Base-by-base conservation (phyloP, 1,140 invertebrate species). In the Sitobion miscanthi region DNA sequence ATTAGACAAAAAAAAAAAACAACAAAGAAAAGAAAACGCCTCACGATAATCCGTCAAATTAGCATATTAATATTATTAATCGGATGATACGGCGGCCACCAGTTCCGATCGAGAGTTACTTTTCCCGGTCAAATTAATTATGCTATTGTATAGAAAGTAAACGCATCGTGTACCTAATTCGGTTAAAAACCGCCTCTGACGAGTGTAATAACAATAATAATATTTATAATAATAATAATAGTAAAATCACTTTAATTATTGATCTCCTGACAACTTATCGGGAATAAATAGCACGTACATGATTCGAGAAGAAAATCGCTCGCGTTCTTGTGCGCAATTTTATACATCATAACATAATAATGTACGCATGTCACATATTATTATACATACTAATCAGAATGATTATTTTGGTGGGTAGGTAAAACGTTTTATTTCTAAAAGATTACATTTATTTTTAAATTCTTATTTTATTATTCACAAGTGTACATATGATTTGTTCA, bases 81-180 rank as follows among this genome's bases (percentile, higher is more conserved):
- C 38, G 23, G 83, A 45, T 45, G 42, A 45, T 30, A 42, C 85
- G 11, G 42, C 25, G 9, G 85, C 25, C 4, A 47, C 14, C 3
- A 11, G 11, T 4, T 8, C 3, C 45, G 85, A 87, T 87, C 45
- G 30, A 47, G 30, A 42, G 38, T 85, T 45, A 85, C 25, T 87
- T 87, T 49, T 87, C 47, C 49, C 87, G 87, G 49, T 89, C 49
- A 57, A 89, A 57, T 54, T 42, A 21, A 52, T 89, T 89, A 89
- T 89, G 3, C 3, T 30, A 45, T 87, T 45, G n/a, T 35, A 25
- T 89, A 57, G 87, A 89, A 89, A 89, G 87, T 57, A 89, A 89
- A 57, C 8, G 52, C 35, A 35, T 57, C 35, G 35, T 38, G 87
- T 57, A 57, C 35, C 52, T 89, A 57, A 54, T 89, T 89, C 1